Base-by-base conservation (phyloP, 2,113 vertebrate genomes). In the Phalacrocorax carbo region DNA sequence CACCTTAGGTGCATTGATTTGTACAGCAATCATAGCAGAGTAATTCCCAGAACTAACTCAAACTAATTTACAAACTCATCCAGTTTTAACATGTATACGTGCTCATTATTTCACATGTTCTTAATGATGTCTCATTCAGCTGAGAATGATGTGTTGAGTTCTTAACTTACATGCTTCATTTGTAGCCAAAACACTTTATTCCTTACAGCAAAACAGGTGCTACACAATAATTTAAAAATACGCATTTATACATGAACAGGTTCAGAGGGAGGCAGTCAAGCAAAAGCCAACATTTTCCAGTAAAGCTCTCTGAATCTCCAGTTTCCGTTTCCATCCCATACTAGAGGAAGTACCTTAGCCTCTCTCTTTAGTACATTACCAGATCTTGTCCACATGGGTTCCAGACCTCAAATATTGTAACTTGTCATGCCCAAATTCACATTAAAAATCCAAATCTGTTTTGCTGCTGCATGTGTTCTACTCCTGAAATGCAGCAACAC, bases 121-220 rank as follows among this genome's bases (percentile, higher is more conserved):
- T 80, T 93, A 93, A 94, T 91, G 97, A 96, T 79, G 93, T 30
- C 76, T 95, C 90, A 82, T 90, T 96, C 95, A 96, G 90, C 92
- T 94, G 91, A 98, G 97, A 97, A 96, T 94, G 88, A 97, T 96
- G 86, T 54, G 92, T 88, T 77, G 52, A 91, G 80, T 89, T 95
- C 90, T 93, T 94, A 97, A 97, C 95, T 97, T 97, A 96, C 90
- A 97, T 77, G 94, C 92, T 92, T 96, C 97, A 97, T 20, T 93
- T 90, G 93, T 97, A 97, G 97, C 94, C 96, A 98, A 95, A 98
- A 97, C 91, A 97, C 88, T 97, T 97, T 94, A 95, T 97, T 96
- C 95, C 93, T 96, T 97, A 94, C 93, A 97, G 97, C 96, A 97
- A 97, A 98, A 94, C 97, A 98, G 97, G 97, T 98, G 98, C 91